Conservation (phyloP, 2,113 vertebrate genomes). For the Megatriorchis doriae region DNA sequence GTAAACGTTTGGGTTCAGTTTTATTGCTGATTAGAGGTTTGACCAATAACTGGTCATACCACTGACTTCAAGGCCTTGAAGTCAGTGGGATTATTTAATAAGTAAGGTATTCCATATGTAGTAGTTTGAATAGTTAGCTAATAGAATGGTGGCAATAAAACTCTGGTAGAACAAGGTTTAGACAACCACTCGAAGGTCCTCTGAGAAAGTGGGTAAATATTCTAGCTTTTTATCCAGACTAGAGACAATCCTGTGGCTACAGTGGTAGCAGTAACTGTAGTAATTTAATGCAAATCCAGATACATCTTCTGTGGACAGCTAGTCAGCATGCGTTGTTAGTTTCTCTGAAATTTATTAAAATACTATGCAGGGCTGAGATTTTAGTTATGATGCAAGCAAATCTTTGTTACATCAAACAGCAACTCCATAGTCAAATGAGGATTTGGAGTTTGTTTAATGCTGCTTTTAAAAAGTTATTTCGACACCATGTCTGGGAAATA, state of each 20-base stretch:
- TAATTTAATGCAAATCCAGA: background rate
- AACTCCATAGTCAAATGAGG: background rate
- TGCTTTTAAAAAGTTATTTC: background rate
- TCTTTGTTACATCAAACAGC: background rate
- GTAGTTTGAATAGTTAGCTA: background rate
- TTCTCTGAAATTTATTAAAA: background rate
- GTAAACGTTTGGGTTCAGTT: background rate
- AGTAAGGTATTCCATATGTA: background rate
- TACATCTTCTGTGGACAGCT: background rate
- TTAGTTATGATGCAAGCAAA: background rate
- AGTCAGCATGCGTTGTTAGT: background rate
- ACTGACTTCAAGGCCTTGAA: background rate
- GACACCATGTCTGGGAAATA: background rate
- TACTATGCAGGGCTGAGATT: background rate
- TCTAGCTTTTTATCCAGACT: background rate
- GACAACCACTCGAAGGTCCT: background rate
- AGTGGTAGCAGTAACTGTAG: background rate
- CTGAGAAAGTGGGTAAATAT: background rate
- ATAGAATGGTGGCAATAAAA: background rate
- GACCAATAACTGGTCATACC: background rate
- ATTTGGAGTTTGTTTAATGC: background rate
- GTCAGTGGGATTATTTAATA: background rate
- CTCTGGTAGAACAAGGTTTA: background rate
- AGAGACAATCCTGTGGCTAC: background rate
- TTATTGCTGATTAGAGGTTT: background rate